Base-by-base conservation (phyloP, 2,888 invertebrate genomes). In the Drosophila kuntzei region DNA sequence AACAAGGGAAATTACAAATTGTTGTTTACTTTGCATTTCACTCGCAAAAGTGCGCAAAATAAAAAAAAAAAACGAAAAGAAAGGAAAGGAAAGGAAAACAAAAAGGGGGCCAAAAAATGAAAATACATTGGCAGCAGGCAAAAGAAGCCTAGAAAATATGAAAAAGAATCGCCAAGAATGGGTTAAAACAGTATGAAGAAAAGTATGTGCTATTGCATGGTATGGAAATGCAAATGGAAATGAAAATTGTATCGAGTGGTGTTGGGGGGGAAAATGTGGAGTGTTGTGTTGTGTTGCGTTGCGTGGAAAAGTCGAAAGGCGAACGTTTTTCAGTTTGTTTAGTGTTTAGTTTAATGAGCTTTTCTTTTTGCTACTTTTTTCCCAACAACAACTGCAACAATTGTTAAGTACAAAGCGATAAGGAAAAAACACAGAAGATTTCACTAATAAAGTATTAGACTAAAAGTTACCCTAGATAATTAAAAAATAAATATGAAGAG, bases 1-100 rank as follows among this genome's bases (percentile, higher is more conserved):
- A 80, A 83, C 77, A 87, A 77, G 79, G 86, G 86, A 83, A 83
- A 83, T 85, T 83, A 87, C 88, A 85, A 83, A 83, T 87, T 84
- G 87, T 77, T 83, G 86, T 83, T 83, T 83, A 79, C 87, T 87
- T 81, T 83, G 79, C 87, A 85, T 82, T 87, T 80, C 76, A 73
- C 46, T 85, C 69, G 71, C 53, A 71, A 71, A 71, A 71, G 55
- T 63, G 71, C 50, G 53, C 60, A 61, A 57, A 65, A 34, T 1
- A 29, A 9, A 47, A 67, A 58, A 58, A 49, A 41, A 53, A 55
- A 46, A 22, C 22, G n/a, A n/a, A n/a, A n/a, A n/a, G n/a, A n/a
- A n/a, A n/a, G n/a, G n/a, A n/a, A n/a, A n/a, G n/a, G n/a, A n/a
- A n/a, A n/a, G n/a, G n/a, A n/a, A n/a, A 22, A 22, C 8, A 32